Conservation (phyloP, 2,113 vertebrate genomes). For the Scomber colias region DNA sequence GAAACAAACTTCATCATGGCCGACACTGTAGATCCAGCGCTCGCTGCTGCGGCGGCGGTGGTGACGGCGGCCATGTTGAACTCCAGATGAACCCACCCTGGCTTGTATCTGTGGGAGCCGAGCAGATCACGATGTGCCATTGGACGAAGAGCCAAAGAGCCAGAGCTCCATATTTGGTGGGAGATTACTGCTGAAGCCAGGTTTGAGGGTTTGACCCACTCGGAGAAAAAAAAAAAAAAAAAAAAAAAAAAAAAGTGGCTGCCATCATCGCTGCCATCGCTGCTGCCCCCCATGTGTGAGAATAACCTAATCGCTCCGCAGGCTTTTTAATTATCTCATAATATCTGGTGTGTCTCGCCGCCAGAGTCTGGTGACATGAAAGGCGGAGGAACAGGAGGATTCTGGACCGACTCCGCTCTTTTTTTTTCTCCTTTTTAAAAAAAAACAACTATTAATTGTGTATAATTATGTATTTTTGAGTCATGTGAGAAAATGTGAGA, state of each 20-base stretch:
- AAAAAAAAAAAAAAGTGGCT: background rate
- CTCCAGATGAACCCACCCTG: conserved; percentile 67
- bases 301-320: conserved; percentile 50
- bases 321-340: conserved; percentile 67
- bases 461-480: conserved; percentile 1
- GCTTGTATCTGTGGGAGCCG: conserved; percentile 66
- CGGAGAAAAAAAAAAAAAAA: no score
- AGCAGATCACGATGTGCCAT: conserved; percentile 51
- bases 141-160: conserved; percentile 34
- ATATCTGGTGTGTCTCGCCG: conserved; percentile 20
- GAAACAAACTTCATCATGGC: background rate
- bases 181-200: conserved; percentile 58
- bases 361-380: background rate
- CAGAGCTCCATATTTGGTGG: conserved; percentile 52
- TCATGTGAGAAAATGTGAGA: background rate
- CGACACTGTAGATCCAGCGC: background rate
- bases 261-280: background rate
- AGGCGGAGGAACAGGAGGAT: background rate
- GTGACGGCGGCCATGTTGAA: conserved; percentile 72
- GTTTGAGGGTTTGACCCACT: conserved; percentile 19
- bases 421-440: background rate
- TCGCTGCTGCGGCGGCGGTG: no score
- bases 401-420: background rate
- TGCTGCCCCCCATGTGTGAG: conserved; percentile 34
- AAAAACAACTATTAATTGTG: background rate